phyloP scores from a whole-genome alignment of 2,113 vertebrate species.

The Strix aluco region DNA sequence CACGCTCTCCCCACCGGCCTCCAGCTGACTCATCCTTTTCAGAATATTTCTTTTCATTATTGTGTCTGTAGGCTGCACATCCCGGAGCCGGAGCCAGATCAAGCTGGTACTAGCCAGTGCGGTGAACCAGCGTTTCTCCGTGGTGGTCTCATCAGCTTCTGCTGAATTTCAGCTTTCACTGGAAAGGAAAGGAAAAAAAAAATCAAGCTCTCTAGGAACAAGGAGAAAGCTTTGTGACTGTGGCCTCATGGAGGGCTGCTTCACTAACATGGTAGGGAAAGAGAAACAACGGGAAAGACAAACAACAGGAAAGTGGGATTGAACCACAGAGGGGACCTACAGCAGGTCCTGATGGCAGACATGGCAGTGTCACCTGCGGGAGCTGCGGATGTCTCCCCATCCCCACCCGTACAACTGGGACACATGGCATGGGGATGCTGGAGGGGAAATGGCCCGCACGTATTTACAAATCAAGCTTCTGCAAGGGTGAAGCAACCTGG shows the following conservation, averaged over 20 bases:
- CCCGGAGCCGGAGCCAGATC: not conserved
- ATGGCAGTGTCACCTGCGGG: rapidly evolving
- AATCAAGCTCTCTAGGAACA: not conserved
- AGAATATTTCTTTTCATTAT: slow-evolving; percentile 62
- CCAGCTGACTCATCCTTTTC: slow-evolving; percentile 67
- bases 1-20: not conserved
- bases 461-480: not conserved
- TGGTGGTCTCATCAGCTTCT: not conserved
- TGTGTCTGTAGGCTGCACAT: slow-evolving; percentile 40
- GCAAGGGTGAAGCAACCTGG: not conserved
- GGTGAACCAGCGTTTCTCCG: not conserved
- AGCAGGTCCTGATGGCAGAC: rapidly evolving
- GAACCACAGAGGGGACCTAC: not conserved
- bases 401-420: not conserved
- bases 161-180: not conserved
- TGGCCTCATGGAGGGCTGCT: not conserved
- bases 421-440: rapidly evolving
- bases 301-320: not conserved
- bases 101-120: slow-evolving; percentile 1
- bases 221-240: not conserved
- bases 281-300: not conserved
- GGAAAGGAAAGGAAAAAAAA: not conserved
- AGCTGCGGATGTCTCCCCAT: not conserved
- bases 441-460: rapidly evolving
- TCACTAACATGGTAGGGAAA: rapidly evolving